Evolutionary conservation across 2,797 vertebrate species (phyloP), one percentile per base, ranked within the genome.

Genomic region (Ciconia nigra): DNA sequence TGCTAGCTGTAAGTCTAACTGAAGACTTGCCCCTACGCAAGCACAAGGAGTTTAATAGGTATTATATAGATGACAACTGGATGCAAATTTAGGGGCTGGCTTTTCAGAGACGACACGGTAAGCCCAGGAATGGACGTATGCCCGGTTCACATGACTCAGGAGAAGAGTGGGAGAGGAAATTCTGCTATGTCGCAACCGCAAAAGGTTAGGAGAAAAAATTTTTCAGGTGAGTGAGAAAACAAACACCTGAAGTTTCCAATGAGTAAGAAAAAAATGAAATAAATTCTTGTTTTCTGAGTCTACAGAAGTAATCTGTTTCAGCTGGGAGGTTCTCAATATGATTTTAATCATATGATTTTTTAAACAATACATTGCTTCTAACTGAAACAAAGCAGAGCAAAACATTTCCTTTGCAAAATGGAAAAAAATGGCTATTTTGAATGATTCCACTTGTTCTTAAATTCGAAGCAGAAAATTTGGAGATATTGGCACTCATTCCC

Each of bases 191-290:
- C 0, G 22, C 76, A 95, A 94, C 54, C 1, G 0, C 29, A 52
- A 62, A 81, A 74, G 24, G 82, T 87, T 61, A 82, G 51, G 66
- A 96, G 65, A 91, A 85, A 79, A 91, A 35, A 31, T 16, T 33
- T 52, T 66, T 83, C 85, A 92, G 82, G 62, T 96, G 85, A 86
- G 79, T 88, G 77, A 93, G 87, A 91, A 90, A 91, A 69, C 24
- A 92, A 87, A 62, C 28, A 85, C 31, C 20, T 72, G 28, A 91
- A 90, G 54, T 95, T 96, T 93, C 80, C 91, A 82, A n/a, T 79
- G 76, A 93, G 35, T 83, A 94, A 88, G 49, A 65, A 86, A 93
- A 93, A 81, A 74, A n/a, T 11, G 3, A 83, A 83, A 83, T 35
- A 86, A 91, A 89, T 85, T 65, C 14, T 67, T 96, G 28, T 46